Percentiles rank a stretch among this genome's conserved stretches.
These are phyloP conservation scores for Apis laboriosa DNA, from an alignment of 1,140 invertebrate genomes.

Conservation along the genomic window DNA sequence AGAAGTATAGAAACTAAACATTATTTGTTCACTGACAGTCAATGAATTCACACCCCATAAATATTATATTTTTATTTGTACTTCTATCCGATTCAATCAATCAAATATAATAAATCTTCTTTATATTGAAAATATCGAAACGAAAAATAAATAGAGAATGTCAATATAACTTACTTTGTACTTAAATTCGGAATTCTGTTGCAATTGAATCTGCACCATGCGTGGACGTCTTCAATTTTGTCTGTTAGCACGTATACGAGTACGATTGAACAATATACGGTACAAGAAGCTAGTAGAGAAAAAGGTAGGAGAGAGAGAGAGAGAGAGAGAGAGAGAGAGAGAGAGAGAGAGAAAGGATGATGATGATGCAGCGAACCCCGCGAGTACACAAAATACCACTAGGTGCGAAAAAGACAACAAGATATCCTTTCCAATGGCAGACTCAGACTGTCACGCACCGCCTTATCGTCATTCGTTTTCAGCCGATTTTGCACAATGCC, in stretches of 20 bases:
- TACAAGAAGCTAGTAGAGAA: constrained; percentile 15
- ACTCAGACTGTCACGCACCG: constrained; percentile 46
- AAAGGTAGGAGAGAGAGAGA: neutral
- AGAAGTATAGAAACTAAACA: constrained; percentile 33
- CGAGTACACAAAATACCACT: constrained; percentile 37
- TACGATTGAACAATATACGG: constrained; percentile 21
- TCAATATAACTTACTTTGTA: constrained; percentile 51
- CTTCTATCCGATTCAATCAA: constrained; percentile 38
- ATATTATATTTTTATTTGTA: constrained; percentile 28
- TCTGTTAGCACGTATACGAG: constrained; percentile 21
- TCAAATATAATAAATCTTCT: constrained; percentile 6
- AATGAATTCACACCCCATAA: constrained; percentile 45
- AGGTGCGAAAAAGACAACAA: constrained; percentile 46
- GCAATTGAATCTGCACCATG: constrained; percentile 37
- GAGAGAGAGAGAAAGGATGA: constrained; percentile 17
- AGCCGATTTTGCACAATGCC: constrained; percentile 45
- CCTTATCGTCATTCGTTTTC: constrained; percentile 51
- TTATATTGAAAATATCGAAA: neutral
- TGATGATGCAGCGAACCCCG: constrained; percentile 33
- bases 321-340: constrained; percentile 9
- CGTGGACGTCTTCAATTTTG: constrained; percentile 37
- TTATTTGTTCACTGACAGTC: constrained; percentile 36
- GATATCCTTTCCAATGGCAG: constrained; percentile 58
- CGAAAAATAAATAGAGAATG: neutral
- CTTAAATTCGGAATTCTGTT: constrained; percentile 51